These are phyloP conservation scores for Phymastichus coffea DNA, from an alignment of 1,140 invertebrate genomes.

Conservation along the genomic window DNA sequence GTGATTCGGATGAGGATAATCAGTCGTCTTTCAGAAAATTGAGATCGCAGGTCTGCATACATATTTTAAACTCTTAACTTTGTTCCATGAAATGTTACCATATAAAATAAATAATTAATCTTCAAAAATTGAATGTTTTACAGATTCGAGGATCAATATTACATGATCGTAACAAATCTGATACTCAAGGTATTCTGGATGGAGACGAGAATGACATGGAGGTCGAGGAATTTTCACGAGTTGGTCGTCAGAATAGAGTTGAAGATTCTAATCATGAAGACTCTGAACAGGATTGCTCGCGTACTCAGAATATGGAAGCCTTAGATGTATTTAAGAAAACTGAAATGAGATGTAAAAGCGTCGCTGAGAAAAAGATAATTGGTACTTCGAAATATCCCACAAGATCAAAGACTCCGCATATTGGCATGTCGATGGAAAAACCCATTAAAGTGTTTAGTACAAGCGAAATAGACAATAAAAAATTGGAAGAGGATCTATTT, in stretches of 20 bases:
- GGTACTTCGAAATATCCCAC: too few species aligned
- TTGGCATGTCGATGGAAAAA: too few species aligned
- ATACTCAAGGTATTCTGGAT: not conserved
- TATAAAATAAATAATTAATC: not conserved
- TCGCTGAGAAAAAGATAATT: not conserved
- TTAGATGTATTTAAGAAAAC: not conserved
- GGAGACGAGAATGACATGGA: conserved; percentile 23
- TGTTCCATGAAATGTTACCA: not conserved
- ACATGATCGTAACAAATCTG: not conserved
- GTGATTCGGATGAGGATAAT: not conserved
- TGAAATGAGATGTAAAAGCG: not conserved
- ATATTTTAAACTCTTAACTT: not conserved
- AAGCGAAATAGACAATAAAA: too few species aligned
- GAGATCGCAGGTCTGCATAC: conserved; percentile 6
- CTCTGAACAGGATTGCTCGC: not conserved
- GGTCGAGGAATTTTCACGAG: conserved; percentile 13
- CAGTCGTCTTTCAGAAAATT: not conserved
- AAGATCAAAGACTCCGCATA: too few species aligned
- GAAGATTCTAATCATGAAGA: not conserved
- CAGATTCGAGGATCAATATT: conserved; percentile 3
- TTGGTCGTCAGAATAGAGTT: not conserved
- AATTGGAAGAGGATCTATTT: too few species aligned
- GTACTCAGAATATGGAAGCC: too few species aligned
- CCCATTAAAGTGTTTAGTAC: too few species aligned
- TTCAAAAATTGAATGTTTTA: not conserved